These are phyloP conservation scores for Crypturellus undulatus DNA, from an alignment of 2,113 vertebrate species.

Conservation along the genomic window DNA sequence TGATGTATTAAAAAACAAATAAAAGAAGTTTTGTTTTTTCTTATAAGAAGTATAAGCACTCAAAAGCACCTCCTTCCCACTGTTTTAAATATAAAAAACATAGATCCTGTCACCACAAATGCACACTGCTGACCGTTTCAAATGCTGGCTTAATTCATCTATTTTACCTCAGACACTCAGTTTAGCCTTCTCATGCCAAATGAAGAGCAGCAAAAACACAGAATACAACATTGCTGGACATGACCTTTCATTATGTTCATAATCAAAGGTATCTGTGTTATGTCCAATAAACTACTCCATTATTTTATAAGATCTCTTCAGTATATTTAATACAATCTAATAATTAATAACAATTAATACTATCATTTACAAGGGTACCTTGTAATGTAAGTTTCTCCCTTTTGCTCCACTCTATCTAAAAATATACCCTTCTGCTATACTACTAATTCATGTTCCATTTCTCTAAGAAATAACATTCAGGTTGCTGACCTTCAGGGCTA, in stretches of 20 bases:
- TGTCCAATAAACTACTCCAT: background rate
- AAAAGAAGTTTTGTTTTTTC: background rate
- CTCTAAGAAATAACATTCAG: background rate
- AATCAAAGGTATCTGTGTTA: background rate
- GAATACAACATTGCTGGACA: background rate
- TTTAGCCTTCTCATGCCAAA: background rate
- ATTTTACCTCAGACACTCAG: background rate
- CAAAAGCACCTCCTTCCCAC: background rate
- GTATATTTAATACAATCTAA: background rate
- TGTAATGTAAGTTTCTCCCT: background rate
- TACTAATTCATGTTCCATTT: background rate
- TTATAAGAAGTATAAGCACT: background rate
- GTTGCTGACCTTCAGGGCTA: conserved; percentile 22
- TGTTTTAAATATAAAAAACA: accelerated
- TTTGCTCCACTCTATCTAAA: background rate
- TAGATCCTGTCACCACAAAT: background rate
- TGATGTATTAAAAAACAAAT: background rate
- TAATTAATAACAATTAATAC: too few relatives aligned
- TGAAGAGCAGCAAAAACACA: background rate
- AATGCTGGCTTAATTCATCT: background rate
- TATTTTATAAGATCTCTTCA: background rate
- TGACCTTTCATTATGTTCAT: background rate
- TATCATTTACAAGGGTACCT: background rate
- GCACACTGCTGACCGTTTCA: background rate
- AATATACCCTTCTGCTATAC: background rate